Evolutionary conservation across 2,888 invertebrate genomes (phyloP), one percentile per base, ranked within the genome.

Genomic region (Hemicrepidius hirtus): DNA sequence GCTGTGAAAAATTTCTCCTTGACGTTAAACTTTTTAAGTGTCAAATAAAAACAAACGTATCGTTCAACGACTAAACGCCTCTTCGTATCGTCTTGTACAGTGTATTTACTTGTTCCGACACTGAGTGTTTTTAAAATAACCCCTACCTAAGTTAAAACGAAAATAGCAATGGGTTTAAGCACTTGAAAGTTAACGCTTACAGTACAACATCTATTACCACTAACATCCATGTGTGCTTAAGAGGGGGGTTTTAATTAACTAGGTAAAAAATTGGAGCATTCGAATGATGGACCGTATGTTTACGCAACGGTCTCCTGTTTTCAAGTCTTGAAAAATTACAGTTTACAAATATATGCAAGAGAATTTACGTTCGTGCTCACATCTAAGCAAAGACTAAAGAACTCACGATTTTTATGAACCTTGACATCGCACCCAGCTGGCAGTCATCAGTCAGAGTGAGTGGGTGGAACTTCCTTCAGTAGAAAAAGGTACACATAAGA

Each of bases 361-460:
- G 62, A 70, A 70, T 70, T 70, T 70, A 70, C 64, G 70, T 70
- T 32, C 64, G 35, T 57, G 46, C 41, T 67, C 67, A 44, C 71
- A 60, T 67, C 55, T 67, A 50, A 71, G 71, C 18, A 59, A 59
- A 50, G 71, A 60, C 68, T 68, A 64, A 60, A 67, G 66, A 74
- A 71, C 69, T 73, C 71, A 57, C 67, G 67, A 74, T 71, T 75
- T 77, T 77, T 76, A 77, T 74, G 75, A 73, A 74, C 77, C 75
- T 73, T 72, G 76, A 77, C 77, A 75, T 75, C 75, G 70, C 67
- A 71, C 65, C 71, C 77, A 75, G 75, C 77, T 76, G 76, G 74
- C 74, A 75, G 72, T 75, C 76, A 77, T 77, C 75, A 75, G 71
- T 76, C 75, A 77, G 74, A 72, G 67, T 62, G 68, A 50, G 63